Percentiles rank a stretch among this genome's conserved stretches.
Conservation (phyloP, 1,140 invertebrate genomes). For the Drosophila ohnishii region DNA sequence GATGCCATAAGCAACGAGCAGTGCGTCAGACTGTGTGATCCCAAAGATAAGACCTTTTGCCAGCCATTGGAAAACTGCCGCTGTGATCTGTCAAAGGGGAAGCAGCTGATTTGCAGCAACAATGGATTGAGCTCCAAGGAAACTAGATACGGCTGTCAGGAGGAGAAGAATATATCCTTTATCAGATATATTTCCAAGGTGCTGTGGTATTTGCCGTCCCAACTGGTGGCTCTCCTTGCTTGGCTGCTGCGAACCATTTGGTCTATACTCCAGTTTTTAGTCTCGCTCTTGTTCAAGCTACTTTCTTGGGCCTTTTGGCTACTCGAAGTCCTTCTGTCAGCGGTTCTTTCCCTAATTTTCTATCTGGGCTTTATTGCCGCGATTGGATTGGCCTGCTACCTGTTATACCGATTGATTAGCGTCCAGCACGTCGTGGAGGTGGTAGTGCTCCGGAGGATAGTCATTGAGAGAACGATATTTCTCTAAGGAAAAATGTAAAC, state of each 20-base stretch:
- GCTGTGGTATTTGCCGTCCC: not conserved
- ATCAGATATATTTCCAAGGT: not conserved
- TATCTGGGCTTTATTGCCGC: not conserved
- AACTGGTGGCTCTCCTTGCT: not conserved
- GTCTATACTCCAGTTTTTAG: not conserved
- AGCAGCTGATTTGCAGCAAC: not conserved
- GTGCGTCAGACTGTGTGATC: not conserved
- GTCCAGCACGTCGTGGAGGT: not conserved
- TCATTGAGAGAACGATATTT: not conserved
- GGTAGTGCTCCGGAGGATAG: not conserved
- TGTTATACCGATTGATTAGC: not conserved
- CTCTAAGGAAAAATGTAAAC: not conserved
- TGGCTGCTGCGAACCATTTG: not conserved
- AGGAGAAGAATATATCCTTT: not conserved
- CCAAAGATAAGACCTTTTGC: not conserved
- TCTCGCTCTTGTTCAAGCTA: not conserved
- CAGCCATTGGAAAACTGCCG: not conserved
- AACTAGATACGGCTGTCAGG: not conserved
- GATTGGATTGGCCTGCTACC: not conserved
- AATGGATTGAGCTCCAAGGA: not conserved
- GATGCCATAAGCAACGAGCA: not conserved
- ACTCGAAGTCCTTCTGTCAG: not conserved
- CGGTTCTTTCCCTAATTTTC: not conserved
- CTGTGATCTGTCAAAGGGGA: not conserved
- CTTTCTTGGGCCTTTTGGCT: not conserved